Base-by-base conservation (phyloP, 2,888 invertebrate genomes). In the Belgica antarctica region DNA sequence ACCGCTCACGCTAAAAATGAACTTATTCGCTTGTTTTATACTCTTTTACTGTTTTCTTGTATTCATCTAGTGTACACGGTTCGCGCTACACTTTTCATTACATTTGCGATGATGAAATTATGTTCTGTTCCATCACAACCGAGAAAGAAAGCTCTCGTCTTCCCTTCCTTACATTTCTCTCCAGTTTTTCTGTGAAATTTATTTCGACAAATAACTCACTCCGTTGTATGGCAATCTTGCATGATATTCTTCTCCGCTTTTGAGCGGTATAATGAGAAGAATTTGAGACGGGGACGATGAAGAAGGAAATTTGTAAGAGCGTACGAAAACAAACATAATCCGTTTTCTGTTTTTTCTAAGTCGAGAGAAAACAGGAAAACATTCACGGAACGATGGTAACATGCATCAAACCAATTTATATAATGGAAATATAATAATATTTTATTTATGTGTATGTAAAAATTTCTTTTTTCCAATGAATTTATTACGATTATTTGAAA, bases 391-490 rank as follows among this genome's bases (percentile, higher is more conserved):
- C 34, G 34, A 31, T 31, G 12, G 34, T 63, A 41, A 28, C 68
- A 68, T 68, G 68, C 68, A 68, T 68, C 17, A 28, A 57, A 68
- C 68, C 68, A 68, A 68, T 68, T 65, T 68, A 47, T 27, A 34
- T 57, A 57, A 68, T 68, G 68, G 68, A 68, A 66, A 68, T 47
- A 57, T 52, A 68, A 68, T 68, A 68, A 68, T 68, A 68, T 68
- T 28, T 68, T 68, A 68, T 68, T 68, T 68, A 57, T 46, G 31
- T 31, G 52, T 52, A 22, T 52, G 41, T 41, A n/a, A 12, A n/a
- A 41, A 28, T 66, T 57, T 57, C 57, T 68, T 34, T 52, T 47
- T 34, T 57, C 34, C 57, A 68, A 68, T 68, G 68, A 68, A 68
- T 68, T 68, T 68, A 68, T 68, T 68, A 57, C 47, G n/a, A n/a